Evolutionary conservation across 2,888 invertebrate species (phyloP), one percentile per base, ranked within the genome.

Genomic region (Myathropa florea): DNA sequence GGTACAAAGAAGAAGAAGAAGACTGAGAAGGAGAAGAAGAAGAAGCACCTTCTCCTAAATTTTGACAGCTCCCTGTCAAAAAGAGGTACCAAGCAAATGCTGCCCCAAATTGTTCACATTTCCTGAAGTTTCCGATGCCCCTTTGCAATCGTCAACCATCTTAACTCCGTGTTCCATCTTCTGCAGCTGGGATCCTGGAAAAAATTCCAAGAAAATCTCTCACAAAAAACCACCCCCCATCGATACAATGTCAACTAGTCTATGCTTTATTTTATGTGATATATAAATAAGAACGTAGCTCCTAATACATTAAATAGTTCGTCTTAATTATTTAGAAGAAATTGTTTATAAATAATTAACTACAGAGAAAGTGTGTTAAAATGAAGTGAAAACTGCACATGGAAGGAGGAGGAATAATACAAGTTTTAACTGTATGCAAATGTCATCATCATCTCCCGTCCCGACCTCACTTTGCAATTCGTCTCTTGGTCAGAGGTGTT

Each of bases 401-500:
- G 68, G 67, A 79, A 81, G 70, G 55, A 80, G 68, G 46, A 83
- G 79, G 78, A 83, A 86, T 79, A 86, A 79, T 83, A 86, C 78
- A 75, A 67, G 70, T 55, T 0, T 9, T 10, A 12, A 33, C 12
- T 33, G 26, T 39, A 18, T 21, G 30, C 24, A 12, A 61, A 61
- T 30, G 53, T 30, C 33, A 18, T 24, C 24, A 23, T n/a, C 39
- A 23, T 61, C 12, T 59, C 23, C 7, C 18, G 26, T 24, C 12
- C 36, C 26, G 23, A 26, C 28, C 39, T 88, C 71, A 88, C 77
- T 88, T 88, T 14, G 84, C 85, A 24, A 80, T 7, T 61, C 82
- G 82, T 67, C 92, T 91, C 89, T 90, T 92, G 77, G 92, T 90
- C 57, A 89, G 82, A 24, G 92, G 92, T 68, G 92, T 92, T 63